Evolutionary conservation across 2,888 invertebrate species (phyloP), one percentile per base, ranked within the genome.

Genomic region (Sesamia inferens): DNA sequence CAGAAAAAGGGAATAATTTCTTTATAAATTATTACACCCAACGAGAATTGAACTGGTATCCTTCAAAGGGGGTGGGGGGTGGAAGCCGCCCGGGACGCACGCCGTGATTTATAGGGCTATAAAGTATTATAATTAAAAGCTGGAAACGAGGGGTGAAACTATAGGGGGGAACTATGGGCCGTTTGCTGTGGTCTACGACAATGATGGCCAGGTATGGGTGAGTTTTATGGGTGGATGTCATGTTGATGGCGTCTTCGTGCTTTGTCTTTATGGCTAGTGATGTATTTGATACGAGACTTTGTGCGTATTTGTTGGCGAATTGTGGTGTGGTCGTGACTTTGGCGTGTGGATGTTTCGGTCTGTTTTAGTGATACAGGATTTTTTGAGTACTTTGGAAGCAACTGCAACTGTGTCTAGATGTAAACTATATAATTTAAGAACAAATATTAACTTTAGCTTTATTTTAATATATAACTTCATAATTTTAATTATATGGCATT

Each of bases 61-160:
- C 95, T 95, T 95, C 95, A 94, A 95, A 95, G 94, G 92, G 90
- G 86, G 76, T 39, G 76, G 82, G 80, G 83, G 85, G 91, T 86
- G 85, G 90, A 90, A 85, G 91, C 92, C 90, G 90, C 88, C 90
- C 91, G 94, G 96, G 95, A 94, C 94, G 94, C 93, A 88, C 91
- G 88, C 88, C 92, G 95, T 97, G 97, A 97, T 97, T 97, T 97
- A 97, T 97, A 97, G 97, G 97, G 97, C 97, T 97, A 97, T 97
- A 97, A 97, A 97, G 97, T 97, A 97, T 97, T 97, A 97, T 97
- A 97, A 97, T 97, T 97, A 97, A 97, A 97, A 97, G 97, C 97
- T 93, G 92, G 92, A 89, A 87, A 87, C 88, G 89, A 88, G 91
- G 90, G 94, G 93, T 90, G 94, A 93, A 95, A 95, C 95, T 95